phyloP scores from a whole-genome alignment of 2,888 invertebrate genomes.

The Ferrisia virgata region DNA sequence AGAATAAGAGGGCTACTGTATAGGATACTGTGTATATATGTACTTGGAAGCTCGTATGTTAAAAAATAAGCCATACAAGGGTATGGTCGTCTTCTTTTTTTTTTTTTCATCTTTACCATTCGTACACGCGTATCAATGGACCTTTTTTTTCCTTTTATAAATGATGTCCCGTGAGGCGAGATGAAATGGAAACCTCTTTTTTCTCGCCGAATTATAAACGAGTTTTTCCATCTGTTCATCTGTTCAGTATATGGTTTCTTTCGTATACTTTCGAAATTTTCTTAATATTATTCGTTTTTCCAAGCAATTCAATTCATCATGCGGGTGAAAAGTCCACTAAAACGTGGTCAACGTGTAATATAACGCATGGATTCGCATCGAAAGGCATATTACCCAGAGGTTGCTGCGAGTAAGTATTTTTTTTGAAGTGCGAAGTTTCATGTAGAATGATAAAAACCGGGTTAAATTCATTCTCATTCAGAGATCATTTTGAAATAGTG shows the following conservation, averaged over 20 bases:
- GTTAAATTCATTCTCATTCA: too few species aligned
- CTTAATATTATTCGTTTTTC: background rate
- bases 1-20: constrained; percentile 6
- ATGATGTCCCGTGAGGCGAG: constrained; percentile 40
- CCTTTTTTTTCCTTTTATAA: constrained; percentile 20
- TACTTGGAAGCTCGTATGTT: background rate
- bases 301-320: background rate
- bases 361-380: too few species aligned
- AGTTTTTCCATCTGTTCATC: background rate
- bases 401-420: too few species aligned
- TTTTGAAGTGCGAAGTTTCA: too few species aligned
- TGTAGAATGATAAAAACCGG: too few species aligned
- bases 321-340: background rate
- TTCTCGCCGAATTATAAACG: constrained; percentile 32
- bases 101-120: constrained; percentile 11
- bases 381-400: too few species aligned
- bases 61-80: background rate
- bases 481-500: too few species aligned
- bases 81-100: background rate
- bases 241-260: background rate
- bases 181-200: constrained; percentile 34
- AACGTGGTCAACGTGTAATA: too few species aligned
- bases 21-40: too few species aligned
- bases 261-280: background rate
- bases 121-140: constrained; percentile 1